Percentiles rank a stretch among this genome's conserved stretches.
phyloP scores from a whole-genome alignment of 2,797 vertebrate species.

The Erethizon dorsatum region DNA sequence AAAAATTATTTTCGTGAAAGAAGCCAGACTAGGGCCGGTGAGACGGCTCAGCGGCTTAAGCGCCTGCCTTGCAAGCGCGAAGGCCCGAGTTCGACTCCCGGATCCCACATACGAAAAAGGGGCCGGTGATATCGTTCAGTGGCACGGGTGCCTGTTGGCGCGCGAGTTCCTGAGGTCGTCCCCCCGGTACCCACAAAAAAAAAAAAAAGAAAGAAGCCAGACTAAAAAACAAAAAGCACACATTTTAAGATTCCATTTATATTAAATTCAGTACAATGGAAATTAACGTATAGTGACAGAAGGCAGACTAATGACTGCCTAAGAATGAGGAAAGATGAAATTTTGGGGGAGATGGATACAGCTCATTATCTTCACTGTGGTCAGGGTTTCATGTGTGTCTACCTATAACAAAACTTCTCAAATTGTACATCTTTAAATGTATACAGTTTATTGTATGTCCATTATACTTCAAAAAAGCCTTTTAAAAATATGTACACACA shows the following conservation, averaged over 20 bases:
- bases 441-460: background rate
- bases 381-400: background rate
- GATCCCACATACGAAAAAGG: no score
- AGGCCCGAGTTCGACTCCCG: no score
- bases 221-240: background rate
- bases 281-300: background rate
- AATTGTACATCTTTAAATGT: background rate
- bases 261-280: background rate
- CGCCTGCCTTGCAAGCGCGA: no score
- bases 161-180: no score
- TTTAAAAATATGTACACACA: background rate
- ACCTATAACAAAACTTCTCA: background rate
- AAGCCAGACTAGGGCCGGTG: no score
- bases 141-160: no score
- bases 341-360: background rate
- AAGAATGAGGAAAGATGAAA: background rate
- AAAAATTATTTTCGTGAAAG: background rate
- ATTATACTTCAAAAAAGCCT: background rate
- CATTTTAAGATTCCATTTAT: background rate
- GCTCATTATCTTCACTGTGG: background rate
- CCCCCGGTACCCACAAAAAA: no score
- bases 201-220: conserved; percentile 52
- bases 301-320: background rate
- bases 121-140: no score
- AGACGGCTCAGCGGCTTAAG: no score